Evolutionary conservation across 2,888 invertebrate genomes (phyloP).

Genomic region (Pyrocoelia pectoralis): DNA sequence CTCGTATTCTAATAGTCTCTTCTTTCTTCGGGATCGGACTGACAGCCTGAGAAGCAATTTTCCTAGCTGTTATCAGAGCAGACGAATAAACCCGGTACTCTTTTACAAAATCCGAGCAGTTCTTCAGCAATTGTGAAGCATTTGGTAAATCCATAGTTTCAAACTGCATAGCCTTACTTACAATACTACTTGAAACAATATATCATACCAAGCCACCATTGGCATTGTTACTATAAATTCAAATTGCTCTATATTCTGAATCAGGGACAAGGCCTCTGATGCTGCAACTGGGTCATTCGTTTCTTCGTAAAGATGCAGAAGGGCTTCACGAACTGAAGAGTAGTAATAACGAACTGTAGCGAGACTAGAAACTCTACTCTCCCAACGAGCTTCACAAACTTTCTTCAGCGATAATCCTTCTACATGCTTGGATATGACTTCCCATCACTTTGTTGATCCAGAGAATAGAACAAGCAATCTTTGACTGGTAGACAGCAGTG

Average conservation of each 20-base stretch:
- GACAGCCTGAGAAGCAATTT: too few species aligned
- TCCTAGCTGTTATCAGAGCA: too few species aligned
- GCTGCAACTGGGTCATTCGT: too few species aligned
- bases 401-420: slow-evolving; percentile 17
- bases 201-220: slow-evolving; percentile 15
- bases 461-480: slow-evolving; percentile 16
- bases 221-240: not conserved
- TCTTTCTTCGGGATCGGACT: too few species aligned
- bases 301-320: too few species aligned
- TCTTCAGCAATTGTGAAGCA: slow-evolving; percentile 3
- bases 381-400: slow-evolving; percentile 16
- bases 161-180: slow-evolving; percentile 11
- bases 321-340: slow-evolving; percentile 11
- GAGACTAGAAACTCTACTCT: slow-evolving; percentile 17
- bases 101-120: slow-evolving; percentile 14
- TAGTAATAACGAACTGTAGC: slow-evolving; percentile 9
- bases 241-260: too few species aligned
- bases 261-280: too few species aligned
- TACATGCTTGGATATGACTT: slow-evolving; percentile 15
- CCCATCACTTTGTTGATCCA: slow-evolving; percentile 17
- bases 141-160: slow-evolving; percentile 15
- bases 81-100: too few species aligned
- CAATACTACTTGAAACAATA: slow-evolving; percentile 12
- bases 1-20: too few species aligned
- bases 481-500: too few species aligned